phyloP scores from a whole-genome alignment of 2,888 invertebrate species.

The Calameuta filiformis region DNA sequence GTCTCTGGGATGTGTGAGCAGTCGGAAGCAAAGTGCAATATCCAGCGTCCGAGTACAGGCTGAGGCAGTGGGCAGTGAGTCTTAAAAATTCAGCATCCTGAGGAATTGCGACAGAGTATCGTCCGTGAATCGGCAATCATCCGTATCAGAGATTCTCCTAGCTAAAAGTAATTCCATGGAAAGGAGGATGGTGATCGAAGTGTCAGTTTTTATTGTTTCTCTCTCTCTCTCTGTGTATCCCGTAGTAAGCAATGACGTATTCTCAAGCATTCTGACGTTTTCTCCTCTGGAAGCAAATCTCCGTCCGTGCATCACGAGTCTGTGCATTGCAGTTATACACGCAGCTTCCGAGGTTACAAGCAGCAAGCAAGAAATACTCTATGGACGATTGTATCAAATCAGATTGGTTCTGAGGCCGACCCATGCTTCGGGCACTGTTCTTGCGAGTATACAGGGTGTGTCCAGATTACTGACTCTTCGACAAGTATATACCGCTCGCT shows the following conservation, averaged over 20 bases:
- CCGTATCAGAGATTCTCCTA: background rate
- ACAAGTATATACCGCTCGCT: background rate
- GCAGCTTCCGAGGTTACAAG: constrained; percentile 32
- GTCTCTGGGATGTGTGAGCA: background rate
- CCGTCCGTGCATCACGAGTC: background rate
- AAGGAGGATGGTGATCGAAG: background rate
- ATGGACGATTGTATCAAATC: constrained; percentile 37
- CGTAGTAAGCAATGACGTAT: background rate
- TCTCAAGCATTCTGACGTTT: background rate
- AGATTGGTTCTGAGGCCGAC: constrained; percentile 20
- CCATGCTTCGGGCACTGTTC: background rate
- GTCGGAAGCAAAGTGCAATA: background rate
- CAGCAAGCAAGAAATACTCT: constrained; percentile 33
- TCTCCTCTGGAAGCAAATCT: background rate
- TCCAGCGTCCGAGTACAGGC: background rate
- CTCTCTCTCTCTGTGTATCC: background rate
- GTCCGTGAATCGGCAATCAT: background rate
- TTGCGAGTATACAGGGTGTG: background rate
- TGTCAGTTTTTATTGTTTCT: background rate
- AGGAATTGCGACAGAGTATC: background rate
- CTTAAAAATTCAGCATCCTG: background rate
- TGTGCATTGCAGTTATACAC: background rate
- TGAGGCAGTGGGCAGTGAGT: background rate
- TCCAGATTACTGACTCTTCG: background rate
- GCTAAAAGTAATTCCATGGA: background rate